phyloP scores from a whole-genome alignment of 2,797 vertebrate species.

The Takifugu ocellatus region DNA sequence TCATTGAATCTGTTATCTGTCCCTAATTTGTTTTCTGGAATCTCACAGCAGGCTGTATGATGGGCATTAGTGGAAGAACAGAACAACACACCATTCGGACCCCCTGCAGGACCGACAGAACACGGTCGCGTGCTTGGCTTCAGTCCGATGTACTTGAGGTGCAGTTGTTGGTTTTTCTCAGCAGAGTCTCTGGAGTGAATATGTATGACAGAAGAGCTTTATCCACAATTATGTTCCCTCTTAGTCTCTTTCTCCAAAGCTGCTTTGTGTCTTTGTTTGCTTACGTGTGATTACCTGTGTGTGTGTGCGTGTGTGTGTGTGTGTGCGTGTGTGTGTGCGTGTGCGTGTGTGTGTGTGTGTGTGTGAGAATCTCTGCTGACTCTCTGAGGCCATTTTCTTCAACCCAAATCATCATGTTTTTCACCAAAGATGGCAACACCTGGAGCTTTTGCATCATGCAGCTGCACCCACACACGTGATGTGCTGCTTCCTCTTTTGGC shows the following conservation, averaged over 20 bases:
- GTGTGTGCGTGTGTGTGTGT: neutral
- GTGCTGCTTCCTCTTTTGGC: conserved; percentile 7
- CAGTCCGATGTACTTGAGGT: conserved; percentile 26
- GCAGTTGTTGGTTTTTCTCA: conserved; percentile 26
- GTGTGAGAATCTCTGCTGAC: too few species aligned
- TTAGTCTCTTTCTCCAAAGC: conserved; percentile 3
- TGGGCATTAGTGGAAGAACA: conserved; percentile 4
- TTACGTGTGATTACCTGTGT: conserved; percentile 7
- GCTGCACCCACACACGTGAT: conserved; percentile 9
- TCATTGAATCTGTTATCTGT: conserved; percentile 26
- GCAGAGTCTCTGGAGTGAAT: conserved; percentile 25
- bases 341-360: too few species aligned
- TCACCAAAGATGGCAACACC: conserved; percentile 24
- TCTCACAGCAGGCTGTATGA: neutral
- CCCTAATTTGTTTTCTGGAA: conserved; percentile 3
- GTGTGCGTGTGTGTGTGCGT: too few species aligned
- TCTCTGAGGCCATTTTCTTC: neutral
- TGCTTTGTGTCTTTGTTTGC: neutral
- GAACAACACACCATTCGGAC: conserved; percentile 22
- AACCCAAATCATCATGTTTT: conserved; percentile 52
- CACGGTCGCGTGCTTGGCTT: conserved; percentile 14
- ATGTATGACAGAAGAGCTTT: conserved; percentile 13
- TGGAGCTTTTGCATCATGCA: conserved; percentile 22
- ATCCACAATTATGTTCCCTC: conserved; percentile 39
- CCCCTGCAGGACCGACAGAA: conserved; percentile 13